These are phyloP conservation scores for Patella pellucida DNA, from an alignment of 2,888 invertebrate genomes.

Conservation along the genomic window DNA sequence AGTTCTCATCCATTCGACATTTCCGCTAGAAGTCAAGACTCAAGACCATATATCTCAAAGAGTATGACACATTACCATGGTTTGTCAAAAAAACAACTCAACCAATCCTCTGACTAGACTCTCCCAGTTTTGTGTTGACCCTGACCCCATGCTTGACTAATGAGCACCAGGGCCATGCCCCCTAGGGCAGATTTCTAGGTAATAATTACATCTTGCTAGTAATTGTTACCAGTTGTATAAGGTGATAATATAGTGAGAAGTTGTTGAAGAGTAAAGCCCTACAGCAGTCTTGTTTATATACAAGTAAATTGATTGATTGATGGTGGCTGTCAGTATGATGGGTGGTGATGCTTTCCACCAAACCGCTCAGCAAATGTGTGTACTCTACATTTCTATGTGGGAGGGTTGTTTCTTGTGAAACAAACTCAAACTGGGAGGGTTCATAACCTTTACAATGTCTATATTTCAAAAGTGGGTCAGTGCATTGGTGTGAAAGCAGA, in stretches of 20 bases:
- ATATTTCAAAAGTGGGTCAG: neutral
- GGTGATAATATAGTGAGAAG: constrained; percentile 1
- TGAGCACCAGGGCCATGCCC: neutral
- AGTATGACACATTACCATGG: too few relatives aligned
- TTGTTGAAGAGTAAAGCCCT: neutral
- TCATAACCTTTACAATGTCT: neutral
- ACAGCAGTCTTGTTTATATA: neutral
- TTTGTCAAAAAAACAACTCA: neutral
- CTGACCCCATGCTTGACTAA: neutral
- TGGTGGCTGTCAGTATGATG: too few relatives aligned
- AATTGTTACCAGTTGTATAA: constrained; percentile 5
- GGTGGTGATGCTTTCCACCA: too few relatives aligned
- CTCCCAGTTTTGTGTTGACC: neutral
- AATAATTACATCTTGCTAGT: neutral
- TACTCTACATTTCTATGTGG: too few relatives aligned
- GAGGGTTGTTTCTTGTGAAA: too few relatives aligned
- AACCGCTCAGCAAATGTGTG: too few relatives aligned
- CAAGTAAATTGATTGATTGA: neutral
- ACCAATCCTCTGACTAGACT: neutral
- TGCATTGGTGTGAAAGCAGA: too few relatives aligned
- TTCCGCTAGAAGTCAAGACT: too few relatives aligned
- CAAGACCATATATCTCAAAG: too few relatives aligned
- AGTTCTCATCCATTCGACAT: too few relatives aligned
- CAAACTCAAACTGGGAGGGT: neutral
- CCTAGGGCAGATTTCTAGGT: neutral